phyloP scores from a whole-genome alignment of 2,888 invertebrate species.

The Sthenelais limicola region DNA sequence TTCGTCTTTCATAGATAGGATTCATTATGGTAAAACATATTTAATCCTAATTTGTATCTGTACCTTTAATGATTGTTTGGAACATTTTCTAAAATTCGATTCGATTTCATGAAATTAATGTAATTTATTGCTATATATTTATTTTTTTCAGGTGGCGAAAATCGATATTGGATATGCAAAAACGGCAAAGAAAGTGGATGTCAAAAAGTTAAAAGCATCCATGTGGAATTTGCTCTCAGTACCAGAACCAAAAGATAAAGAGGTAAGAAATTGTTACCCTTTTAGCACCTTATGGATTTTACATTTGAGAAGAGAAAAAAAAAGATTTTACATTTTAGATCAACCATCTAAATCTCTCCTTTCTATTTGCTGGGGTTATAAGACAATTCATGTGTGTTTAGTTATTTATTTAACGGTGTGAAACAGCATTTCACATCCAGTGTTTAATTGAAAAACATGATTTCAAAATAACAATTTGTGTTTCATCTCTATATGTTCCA shows the following conservation, averaged over 20 bases:
- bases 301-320: too few relatives aligned
- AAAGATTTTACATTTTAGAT: too few relatives aligned
- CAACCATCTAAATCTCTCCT: too few relatives aligned
- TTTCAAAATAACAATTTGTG: too few relatives aligned
- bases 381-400: too few relatives aligned
- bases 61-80: background rate
- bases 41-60: background rate
- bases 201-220: conserved; percentile 85
- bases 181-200: conserved; percentile 88
- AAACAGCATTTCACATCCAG: too few relatives aligned
- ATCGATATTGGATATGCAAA: conserved; percentile 85
- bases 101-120: background rate
- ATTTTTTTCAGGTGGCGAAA: conserved; percentile 77
- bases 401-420: too few relatives aligned
- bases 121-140: background rate
- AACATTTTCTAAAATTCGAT: background rate
- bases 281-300: too few relatives aligned
- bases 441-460: too few relatives aligned
- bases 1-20: background rate
- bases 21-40: too few relatives aligned
- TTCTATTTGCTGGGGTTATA: too few relatives aligned
- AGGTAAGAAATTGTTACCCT: background rate
- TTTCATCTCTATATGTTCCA: too few relatives aligned
- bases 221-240: conserved; percentile 80
- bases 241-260: background rate